phyloP scores from a whole-genome alignment of 2,888 invertebrate genomes.

The Pachycephus smyrnensis region DNA sequence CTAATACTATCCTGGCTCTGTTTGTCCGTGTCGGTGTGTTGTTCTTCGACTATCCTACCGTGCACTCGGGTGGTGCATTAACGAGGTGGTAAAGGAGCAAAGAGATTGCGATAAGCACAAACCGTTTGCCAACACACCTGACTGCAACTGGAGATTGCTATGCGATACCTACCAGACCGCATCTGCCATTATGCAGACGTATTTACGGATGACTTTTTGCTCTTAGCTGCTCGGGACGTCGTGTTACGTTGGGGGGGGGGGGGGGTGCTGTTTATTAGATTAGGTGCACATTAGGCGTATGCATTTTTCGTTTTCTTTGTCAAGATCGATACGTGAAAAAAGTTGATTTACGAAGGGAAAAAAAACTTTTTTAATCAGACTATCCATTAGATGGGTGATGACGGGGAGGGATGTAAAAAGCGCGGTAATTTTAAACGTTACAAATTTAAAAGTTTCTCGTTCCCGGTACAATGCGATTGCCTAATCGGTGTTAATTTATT shows the following conservation, averaged over 20 bases:
- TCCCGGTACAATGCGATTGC: neutral
- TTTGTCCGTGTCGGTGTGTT: neutral
- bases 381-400: too few relatives aligned
- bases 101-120: slow-evolving; percentile 8
- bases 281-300: neutral
- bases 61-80: neutral
- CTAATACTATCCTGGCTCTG: neutral
- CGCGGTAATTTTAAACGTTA: neutral
- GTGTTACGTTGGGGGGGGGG: neutral
- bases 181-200: neutral
- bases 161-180: slow-evolving; percentile 41
- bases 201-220: neutral
- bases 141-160: slow-evolving; percentile 58
- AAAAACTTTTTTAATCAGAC: too few relatives aligned
- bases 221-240: neutral
- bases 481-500: too few relatives aligned
- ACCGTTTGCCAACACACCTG: slow-evolving; percentile 48
- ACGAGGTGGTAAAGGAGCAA: neutral
- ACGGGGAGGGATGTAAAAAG: too few relatives aligned
- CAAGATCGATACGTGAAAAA: neutral
- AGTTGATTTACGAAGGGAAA: neutral
- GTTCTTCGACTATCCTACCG: neutral
- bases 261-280: neutral
- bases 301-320: neutral
- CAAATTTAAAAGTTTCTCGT: neutral